A percentile compares a stretch with the other conserved stretches of the same genome.
These are phyloP conservation scores for Rana temporaria DNA, from an alignment of 2,113 vertebrate genomes.

Conservation along the genomic window DNA sequence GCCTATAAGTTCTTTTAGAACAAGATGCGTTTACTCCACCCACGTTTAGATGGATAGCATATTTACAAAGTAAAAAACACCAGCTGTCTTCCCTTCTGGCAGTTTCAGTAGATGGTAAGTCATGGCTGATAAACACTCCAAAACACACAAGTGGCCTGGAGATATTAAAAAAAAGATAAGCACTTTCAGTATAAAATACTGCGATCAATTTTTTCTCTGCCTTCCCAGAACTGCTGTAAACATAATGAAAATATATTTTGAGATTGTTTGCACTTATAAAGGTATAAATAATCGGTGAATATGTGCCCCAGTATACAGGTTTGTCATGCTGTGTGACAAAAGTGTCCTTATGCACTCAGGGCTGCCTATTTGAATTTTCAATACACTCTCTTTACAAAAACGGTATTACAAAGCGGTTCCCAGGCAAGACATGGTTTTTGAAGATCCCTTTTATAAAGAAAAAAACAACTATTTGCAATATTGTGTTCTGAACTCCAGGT, in stretches of 20 bases:
- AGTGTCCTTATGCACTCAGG: background rate
- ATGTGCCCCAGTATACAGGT: background rate
- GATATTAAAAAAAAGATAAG: background rate
- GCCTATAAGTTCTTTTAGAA: conserved; percentile 39
- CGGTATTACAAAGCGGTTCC: background rate
- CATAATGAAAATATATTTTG: background rate
- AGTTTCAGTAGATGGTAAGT: conserved; percentile 41
- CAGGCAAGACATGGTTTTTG: background rate
- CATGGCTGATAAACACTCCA: conserved; percentile 41
- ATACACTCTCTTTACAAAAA: background rate
- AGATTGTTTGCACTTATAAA: background rate
- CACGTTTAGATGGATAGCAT: conserved; percentile 49
- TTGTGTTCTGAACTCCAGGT: too few relatives aligned
- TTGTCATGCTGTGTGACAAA: background rate
- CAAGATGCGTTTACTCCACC: conserved; percentile 42
- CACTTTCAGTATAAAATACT: background rate
- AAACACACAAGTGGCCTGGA: conserved; percentile 43
- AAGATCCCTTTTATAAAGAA: background rate
- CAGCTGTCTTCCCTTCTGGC: conserved; percentile 47
- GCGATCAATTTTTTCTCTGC: background rate
- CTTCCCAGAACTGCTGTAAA: background rate
- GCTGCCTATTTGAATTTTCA: background rate
- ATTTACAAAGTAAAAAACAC: conserved; percentile 51
- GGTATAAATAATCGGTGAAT: too few relatives aligned
- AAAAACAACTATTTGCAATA: background rate